Evolutionary conservation across 1,140 invertebrate genomes (phyloP), one percentile per base, ranked within the genome.

Genomic region (Leptoteleia sp.): DNA sequence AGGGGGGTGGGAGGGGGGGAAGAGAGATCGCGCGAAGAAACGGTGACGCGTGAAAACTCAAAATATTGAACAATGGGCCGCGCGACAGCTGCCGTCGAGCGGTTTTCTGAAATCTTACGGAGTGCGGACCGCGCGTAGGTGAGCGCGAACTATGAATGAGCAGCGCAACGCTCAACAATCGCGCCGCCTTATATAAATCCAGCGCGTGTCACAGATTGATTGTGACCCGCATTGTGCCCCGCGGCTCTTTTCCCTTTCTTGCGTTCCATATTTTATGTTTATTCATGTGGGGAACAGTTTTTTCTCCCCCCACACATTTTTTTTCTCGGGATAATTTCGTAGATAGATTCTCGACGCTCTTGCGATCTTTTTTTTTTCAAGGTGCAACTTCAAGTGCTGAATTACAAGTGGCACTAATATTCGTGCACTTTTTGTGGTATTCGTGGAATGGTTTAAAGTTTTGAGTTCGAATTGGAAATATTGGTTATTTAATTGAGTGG

Each of bases 141-240:
- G 70, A 75, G 17, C 57, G 47, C 52, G 59, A n/a, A 17, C 6
- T 12, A 59, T 65, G 59, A 75, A 75, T 75, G 52, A 76, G 40
- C 7, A 47, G 38, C 59, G 35, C 31, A n/a, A 50, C 50, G 50
- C 54, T 54, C 62, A 6, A 6, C 73, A 62, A 31, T 62, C 50
- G 48, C 57, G 31, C 8, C 27, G 19, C 61, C 64, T 68, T 70
- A 70, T 70, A 70, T 70, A 70, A 76, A 70, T 70, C 73, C 50
- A 76, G 65, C 73, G 64, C 73, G 73, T 76, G 73, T 70, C 73
- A 76, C 73, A 59, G 64, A 76, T 76, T 76, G 57, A 76, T 76
- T 70, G 73, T 65, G 59, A 70, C 73, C 65, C 38, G 65, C 57
- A 76, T 76, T 76, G 73, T 76, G 15, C 35, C 43, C 48, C 50